Percentiles rank a stretch among this genome's conserved stretches.
phyloP scores from a whole-genome alignment of 2,888 invertebrate genomes.

The Ceramica pisi region DNA sequence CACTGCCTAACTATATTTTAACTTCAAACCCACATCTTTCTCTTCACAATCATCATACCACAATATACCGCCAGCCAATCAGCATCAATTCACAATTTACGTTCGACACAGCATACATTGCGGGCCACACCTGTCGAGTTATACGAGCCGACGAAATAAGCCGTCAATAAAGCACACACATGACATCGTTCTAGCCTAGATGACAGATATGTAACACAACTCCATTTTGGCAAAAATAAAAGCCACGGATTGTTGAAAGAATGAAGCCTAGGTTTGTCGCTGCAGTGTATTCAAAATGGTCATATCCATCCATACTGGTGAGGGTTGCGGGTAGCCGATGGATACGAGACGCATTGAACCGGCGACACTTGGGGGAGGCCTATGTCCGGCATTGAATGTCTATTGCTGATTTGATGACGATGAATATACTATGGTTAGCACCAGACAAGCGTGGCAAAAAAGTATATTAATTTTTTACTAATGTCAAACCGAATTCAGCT shows the following conservation, averaged over 20 bases:
- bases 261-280: neutral
- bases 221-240: slow-evolving; percentile 63
- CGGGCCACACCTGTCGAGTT: slow-evolving; percentile 20
- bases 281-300: slow-evolving; percentile 1
- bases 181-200: slow-evolving; percentile 31
- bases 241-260: slow-evolving; percentile 34
- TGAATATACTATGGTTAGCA: too few species aligned
- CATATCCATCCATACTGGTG: neutral
- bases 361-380: too few species aligned
- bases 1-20: too few species aligned
- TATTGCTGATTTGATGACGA: too few species aligned
- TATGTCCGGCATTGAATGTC: too few species aligned
- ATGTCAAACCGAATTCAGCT: too few species aligned
- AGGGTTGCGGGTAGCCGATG: too few species aligned
- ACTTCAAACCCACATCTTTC: too few species aligned
- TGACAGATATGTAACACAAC: slow-evolving; percentile 62
- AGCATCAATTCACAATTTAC: slow-evolving; percentile 19
- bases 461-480: too few species aligned
- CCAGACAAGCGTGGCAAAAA: too few species aligned
- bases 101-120: slow-evolving; percentile 21
- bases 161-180: slow-evolving; percentile 49
- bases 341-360: too few species aligned
- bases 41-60: neutral
- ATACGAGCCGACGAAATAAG: slow-evolving; percentile 30
- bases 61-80: slow-evolving; percentile 1